Base-by-base conservation (phyloP, 2,113 vertebrate genomes). In the Leptodactylus fuscus region DNA sequence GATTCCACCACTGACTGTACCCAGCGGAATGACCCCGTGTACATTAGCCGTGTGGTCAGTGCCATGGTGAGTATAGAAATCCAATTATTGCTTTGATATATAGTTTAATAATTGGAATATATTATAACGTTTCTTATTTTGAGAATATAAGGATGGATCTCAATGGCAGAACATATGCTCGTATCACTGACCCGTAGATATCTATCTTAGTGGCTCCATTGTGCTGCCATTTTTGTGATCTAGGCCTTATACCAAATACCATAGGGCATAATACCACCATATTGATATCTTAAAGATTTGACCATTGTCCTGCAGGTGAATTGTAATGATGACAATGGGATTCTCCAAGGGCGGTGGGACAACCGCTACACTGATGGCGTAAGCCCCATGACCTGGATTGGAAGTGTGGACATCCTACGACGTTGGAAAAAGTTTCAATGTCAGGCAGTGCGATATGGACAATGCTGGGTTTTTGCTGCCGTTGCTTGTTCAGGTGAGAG, bases 381-480 rank as follows among this genome's bases (percentile, higher is more conserved):
- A 79, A 97, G 91, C 85, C 98, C 98, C 1, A 91, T 96, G 94
- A 89, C 87, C 82, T 99, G 98, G 98, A 96, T 88, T 0, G 96
- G 98, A 24, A 99, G 98, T 0, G 95, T 97, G 92, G 95, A 96
- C 83, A 98, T 99, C 86, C 94, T 99, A 60, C 92, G 82, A 51
- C 93, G 91, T 71, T 99, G 97, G 97, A 90, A 92, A 85, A 87
- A 77, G 0, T 89, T 88, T 0, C 88, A 93, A 0, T 98, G 96
- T 89, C 90, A 94, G 81, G 94, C 93, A 0, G 97, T 99, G 88
- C 93, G 96, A 44, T 99, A 95, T 0, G 98, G 98, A 82, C 98
- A 99, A 92, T 99, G 98, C 91, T 99, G 98, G 98, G 98, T 99
- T 69, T 99, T 98, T 20, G 98, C 97, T 0, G 98, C 97, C 0